These are phyloP conservation scores for Rhizoglyphus robini DNA, from an alignment of 1,140 invertebrate genomes.

Conservation along the genomic window DNA sequence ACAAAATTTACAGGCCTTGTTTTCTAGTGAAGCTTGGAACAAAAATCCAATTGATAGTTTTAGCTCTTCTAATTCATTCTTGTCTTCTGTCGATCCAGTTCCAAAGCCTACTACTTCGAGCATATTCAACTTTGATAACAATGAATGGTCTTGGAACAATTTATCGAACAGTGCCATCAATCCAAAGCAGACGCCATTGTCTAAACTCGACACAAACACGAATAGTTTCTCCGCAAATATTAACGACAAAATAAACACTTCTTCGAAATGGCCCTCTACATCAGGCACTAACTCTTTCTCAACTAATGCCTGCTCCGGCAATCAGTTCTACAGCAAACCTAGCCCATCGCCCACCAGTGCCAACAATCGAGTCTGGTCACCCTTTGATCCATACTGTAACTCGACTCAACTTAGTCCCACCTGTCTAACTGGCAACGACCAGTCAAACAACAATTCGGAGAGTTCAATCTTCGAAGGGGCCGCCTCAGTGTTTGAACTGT, in stretches of 20 bases:
- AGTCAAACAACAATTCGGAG: neutral
- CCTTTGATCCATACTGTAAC: neutral
- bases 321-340: too few relatives aligned
- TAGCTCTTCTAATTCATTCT: neutral
- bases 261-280: neutral
- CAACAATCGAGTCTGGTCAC: slow-evolving; percentile 5
- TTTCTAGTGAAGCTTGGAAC: neutral
- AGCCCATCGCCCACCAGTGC: neutral
- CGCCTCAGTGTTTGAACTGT: neutral
- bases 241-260: too few relatives aligned
- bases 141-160: neutral
- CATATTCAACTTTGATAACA: neutral
- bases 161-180: too few relatives aligned
- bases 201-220: too few relatives aligned
- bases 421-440: neutral
- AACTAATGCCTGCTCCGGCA: too few relatives aligned
- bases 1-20: neutral
- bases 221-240: too few relatives aligned
- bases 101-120: neutral
- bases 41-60: neutral
- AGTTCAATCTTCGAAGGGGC: neutral
- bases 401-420: neutral
- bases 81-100: neutral
- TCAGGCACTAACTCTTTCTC: neutral
- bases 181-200: too few relatives aligned